A percentile compares a stretch with the other conserved stretches of the same genome.
phyloP scores from a whole-genome alignment of 2,113 vertebrate genomes.

The Rhombomys opimus region DNA sequence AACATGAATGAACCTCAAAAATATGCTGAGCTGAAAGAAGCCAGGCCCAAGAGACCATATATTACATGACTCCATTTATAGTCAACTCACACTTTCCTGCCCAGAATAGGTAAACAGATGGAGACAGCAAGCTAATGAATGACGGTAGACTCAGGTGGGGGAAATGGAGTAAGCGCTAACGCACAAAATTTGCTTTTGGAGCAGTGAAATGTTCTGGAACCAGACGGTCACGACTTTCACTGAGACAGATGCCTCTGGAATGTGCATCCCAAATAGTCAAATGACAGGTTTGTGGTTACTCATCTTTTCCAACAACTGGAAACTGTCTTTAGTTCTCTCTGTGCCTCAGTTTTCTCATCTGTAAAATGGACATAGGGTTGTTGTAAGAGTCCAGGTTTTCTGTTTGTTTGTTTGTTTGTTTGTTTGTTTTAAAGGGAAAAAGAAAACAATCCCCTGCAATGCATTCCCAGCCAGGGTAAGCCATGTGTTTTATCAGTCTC shows the following conservation, averaged over 20 bases:
- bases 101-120: not conserved
- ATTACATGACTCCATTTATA: not conserved
- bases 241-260: not conserved
- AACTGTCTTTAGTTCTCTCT: not conserved
- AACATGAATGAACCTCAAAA: not conserved
- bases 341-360: constrained; percentile 37
- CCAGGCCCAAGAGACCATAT: not conserved
- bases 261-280: not conserved
- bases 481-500: not conserved
- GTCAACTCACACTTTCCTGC: constrained; percentile 11
- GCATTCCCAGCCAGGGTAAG: not conserved
- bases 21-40: not conserved
- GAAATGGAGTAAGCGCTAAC: not conserved
- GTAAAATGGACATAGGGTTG: not conserved
- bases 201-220: not conserved
- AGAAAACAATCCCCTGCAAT: not conserved
- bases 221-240: not conserved
- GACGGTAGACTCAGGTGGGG: not conserved
- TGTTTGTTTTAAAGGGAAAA: not conserved
- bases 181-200: not conserved
- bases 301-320: not conserved
- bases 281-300: not conserved
- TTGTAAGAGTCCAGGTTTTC: not conserved
- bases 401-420: no score
- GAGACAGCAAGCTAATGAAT: not conserved